A percentile compares a stretch with the other conserved stretches of the same genome.
Conservation (phyloP, 1,140 invertebrate species). For the Sitophilus oryzae region DNA sequence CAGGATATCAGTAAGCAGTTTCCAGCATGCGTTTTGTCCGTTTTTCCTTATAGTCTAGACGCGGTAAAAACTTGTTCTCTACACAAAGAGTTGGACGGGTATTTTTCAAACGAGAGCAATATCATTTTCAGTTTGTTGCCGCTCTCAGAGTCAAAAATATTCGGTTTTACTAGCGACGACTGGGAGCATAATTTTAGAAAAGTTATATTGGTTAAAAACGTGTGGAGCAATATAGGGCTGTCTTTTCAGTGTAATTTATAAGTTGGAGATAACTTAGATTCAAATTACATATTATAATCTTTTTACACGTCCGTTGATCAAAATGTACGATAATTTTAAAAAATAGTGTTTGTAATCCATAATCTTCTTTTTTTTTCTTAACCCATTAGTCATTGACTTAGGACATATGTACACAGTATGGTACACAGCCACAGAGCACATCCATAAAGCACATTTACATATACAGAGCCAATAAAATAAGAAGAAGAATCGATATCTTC, state of each 20-base stretch:
- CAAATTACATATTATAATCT: no score
- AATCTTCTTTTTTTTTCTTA: no score
- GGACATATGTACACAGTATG: no score
- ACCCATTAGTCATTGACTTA: no score
- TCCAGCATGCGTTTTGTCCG: constrained; percentile 21
- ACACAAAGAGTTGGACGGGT: constrained; percentile 21
- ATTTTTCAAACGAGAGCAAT: constrained; percentile 15
- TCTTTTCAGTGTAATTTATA: constrained; percentile 22
- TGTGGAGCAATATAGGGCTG: constrained; percentile 30
- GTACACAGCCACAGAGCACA: no score
- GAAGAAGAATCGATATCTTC: no score
- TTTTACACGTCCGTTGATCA: constrained; percentile 38
- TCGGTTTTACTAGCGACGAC: neutral
- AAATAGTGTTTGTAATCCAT: constrained; percentile 13
- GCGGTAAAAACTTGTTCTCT: constrained; percentile 2
- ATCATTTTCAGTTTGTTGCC: constrained; percentile 14
- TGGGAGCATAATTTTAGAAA: constrained; percentile 7
- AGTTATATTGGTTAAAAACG: constrained; percentile 25
- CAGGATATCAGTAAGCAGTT: constrained; percentile 14
- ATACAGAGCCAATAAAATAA: no score
- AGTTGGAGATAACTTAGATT: no score
- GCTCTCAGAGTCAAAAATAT: constrained; percentile 17
- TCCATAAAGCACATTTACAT: no score
- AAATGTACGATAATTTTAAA: neutral
- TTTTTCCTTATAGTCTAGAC: constrained; percentile 18